Conservation (phyloP, 2,797 vertebrate species). For the Notoglanidium macrostoma region DNA sequence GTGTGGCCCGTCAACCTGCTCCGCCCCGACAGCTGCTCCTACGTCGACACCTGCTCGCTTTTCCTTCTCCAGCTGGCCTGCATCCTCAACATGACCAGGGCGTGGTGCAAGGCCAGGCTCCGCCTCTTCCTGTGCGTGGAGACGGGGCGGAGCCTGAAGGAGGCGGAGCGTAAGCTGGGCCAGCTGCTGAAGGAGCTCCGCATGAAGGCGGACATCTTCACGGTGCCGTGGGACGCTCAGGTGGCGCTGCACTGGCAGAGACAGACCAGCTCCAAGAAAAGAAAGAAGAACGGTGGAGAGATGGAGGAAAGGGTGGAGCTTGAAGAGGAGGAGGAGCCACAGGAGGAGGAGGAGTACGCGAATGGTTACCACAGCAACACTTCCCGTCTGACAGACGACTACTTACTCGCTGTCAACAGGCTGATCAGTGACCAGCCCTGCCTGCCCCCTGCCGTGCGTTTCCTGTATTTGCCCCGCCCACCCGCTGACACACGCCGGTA, state of each 20-base stretch:
- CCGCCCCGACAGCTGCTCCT: constrained; percentile 85
- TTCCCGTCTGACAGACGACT: constrained; percentile 81
- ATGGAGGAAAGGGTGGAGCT: not conserved
- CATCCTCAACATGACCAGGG: constrained; percentile 86
- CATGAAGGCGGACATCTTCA: constrained; percentile 82
- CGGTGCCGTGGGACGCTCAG: constrained; percentile 85
- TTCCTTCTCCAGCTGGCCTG: constrained; percentile 90
- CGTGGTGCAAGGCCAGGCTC: constrained; percentile 81
- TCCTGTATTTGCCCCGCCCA: constrained; percentile 86
- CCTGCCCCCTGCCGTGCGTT: constrained; percentile 78
- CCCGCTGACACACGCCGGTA: constrained; percentile 85
- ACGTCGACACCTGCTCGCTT: constrained; percentile 88
- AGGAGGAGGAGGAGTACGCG: constrained; percentile 53
- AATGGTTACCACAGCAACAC: constrained; percentile 82
- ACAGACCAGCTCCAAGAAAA: constrained; percentile 46
- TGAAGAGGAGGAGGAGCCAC: constrained; percentile 58
- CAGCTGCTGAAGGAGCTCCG: constrained; percentile 85
- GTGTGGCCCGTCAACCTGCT: constrained; percentile 90
- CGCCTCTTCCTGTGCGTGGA: constrained; percentile 91
- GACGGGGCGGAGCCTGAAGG: constrained; percentile 77
- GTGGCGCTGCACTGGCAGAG: constrained; percentile 88
- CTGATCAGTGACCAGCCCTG: constrained; percentile 79
- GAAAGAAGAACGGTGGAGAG: not conserved
- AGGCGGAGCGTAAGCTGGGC: constrained; percentile 82
- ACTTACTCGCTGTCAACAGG: constrained; percentile 81